These are phyloP conservation scores for Cheirogaleus medius DNA, from an alignment of 2,113 vertebrate genomes.

Conservation along the genomic window DNA sequence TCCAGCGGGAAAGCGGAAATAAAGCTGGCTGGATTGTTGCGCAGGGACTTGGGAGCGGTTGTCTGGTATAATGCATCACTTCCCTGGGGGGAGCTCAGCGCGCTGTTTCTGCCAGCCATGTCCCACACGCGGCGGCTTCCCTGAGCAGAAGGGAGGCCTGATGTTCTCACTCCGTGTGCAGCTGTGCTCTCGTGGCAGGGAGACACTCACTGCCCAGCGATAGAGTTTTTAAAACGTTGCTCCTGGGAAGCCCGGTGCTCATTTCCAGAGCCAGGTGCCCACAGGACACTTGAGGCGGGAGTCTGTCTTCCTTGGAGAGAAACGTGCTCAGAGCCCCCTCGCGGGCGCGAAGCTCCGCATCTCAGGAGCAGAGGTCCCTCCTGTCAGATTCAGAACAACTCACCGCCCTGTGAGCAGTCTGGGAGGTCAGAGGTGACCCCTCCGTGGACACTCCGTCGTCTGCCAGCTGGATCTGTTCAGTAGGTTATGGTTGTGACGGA, in stretches of 20 bases:
- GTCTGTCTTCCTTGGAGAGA: background rate
- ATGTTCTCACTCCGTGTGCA: background rate
- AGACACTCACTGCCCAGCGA: background rate
- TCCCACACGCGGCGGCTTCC: background rate
- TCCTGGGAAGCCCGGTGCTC: no score
- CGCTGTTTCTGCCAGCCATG: no score
- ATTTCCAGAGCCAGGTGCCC: background rate
- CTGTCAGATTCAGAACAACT: background rate
- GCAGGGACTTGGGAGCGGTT: no score
- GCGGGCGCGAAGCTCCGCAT: fast-evolving
- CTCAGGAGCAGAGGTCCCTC: background rate
- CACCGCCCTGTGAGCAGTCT: background rate
- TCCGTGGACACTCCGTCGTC: background rate
- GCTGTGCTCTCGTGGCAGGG: background rate
- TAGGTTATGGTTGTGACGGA: background rate
- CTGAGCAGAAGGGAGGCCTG: background rate
- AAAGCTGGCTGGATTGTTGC: background rate
- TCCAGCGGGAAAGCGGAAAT: background rate
- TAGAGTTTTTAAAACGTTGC: background rate
- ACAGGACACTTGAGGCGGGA: background rate
- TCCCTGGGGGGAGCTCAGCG: background rate
- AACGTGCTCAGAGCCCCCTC: background rate
- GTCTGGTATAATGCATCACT: no score
- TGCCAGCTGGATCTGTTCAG: background rate
- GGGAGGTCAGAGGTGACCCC: background rate